A percentile compares a stretch with the other conserved stretches of the same genome.
These are phyloP conservation scores for Aldabrachelys gigantea DNA, from an alignment of 2,113 vertebrate genomes.

Conservation along the genomic window DNA sequence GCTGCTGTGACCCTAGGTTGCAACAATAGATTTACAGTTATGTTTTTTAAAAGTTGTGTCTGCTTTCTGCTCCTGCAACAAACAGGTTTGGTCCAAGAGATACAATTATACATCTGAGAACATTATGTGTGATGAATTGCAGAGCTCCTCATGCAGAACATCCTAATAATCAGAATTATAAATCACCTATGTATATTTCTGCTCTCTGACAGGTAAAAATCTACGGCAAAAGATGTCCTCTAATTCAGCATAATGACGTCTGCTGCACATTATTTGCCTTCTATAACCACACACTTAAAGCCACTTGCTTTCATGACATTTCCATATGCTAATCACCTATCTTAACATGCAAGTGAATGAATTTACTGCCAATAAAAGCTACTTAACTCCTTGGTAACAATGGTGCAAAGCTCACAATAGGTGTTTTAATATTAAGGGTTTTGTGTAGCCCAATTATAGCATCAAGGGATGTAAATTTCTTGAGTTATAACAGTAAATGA, in stretches of 20 bases:
- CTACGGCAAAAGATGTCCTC: neutral
- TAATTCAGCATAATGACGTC: conserved; percentile 40
- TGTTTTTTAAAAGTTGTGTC: neutral
- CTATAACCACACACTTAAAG: neutral
- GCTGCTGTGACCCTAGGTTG: conserved; percentile 1
- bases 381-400: neutral
- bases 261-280: neutral
- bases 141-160: conserved; percentile 7
- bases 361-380: conserved; percentile 7
- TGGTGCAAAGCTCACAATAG: neutral
- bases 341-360: neutral
- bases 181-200: conserved; percentile 26
- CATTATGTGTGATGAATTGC: conserved; percentile 35
- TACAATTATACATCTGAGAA: conserved; percentile 27
- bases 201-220: conserved; percentile 43
- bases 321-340: conserved; percentile 28
- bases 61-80: conserved; percentile 34
- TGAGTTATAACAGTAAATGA: neutral
- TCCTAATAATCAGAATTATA: conserved; percentile 52
- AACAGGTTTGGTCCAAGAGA: conserved; percentile 39
- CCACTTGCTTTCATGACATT: conserved; percentile 26
- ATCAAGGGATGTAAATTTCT: neutral
- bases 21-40: conserved; percentile 28
- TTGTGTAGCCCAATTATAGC: neutral
- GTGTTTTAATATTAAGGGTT: neutral